A percentile compares a stretch with the other conserved stretches of the same genome.
These are phyloP conservation scores for Musca vetustissima DNA, from an alignment of 1,140 invertebrate genomes.

Conservation along the genomic window DNA sequence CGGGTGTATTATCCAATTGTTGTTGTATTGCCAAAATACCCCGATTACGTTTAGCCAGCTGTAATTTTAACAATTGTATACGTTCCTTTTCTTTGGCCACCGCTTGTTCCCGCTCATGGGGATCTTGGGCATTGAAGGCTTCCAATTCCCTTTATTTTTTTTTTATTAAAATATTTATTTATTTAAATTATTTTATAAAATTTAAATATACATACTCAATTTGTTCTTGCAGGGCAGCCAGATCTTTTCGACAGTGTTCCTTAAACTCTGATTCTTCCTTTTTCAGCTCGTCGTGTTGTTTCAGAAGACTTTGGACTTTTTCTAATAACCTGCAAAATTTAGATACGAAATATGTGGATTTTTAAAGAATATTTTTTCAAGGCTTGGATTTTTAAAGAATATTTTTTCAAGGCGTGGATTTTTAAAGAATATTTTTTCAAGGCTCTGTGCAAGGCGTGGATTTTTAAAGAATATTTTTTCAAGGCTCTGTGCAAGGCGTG, in stretches of 20 bases:
- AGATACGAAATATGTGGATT: background rate
- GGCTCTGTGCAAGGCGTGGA: no score
- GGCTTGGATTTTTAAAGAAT: no score
- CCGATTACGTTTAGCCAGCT: constrained; percentile 79
- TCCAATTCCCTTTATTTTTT: constrained; percentile 62
- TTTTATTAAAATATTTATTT: background rate
- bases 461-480: no score
- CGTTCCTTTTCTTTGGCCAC: constrained; percentile 63
- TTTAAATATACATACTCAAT: constrained; percentile 58
- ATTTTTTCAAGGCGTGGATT: no score
- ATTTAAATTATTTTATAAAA: no score
- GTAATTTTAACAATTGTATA: constrained; percentile 58
- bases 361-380: no score
- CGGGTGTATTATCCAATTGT: constrained; percentile 88
- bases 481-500: no score
- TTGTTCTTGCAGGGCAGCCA: constrained; percentile 61
- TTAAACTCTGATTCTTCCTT: constrained; percentile 74
- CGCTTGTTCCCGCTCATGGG: constrained; percentile 56
- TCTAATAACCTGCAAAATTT: constrained; percentile 60
- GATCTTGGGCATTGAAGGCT: constrained; percentile 56
- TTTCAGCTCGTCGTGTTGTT: constrained; percentile 73
- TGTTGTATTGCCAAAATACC: constrained; percentile 75
- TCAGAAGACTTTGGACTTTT: constrained; percentile 67
- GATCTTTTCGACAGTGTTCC: constrained; percentile 71
- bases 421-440: no score